Percentiles rank a stretch among this genome's conserved stretches.
These are phyloP conservation scores for Tachyglossus aculeatus DNA, from an alignment of 2,797 vertebrate genomes.

Conservation along the genomic window DNA sequence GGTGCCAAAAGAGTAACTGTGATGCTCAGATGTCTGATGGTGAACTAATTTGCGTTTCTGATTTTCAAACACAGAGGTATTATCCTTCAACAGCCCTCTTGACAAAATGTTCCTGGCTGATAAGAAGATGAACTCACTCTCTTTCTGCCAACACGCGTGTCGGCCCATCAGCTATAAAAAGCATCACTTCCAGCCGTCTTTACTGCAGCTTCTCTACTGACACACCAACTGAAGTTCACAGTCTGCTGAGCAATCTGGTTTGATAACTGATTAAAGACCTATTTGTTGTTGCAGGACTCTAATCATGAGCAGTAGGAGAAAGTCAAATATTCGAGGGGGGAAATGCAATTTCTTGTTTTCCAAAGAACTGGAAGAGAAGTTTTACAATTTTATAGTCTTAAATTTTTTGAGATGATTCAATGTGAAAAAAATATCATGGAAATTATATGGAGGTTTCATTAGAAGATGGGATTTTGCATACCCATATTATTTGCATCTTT, in stretches of 20 bases:
- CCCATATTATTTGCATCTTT: background rate
- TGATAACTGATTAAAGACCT: conserved; percentile 55
- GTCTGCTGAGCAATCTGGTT: conserved; percentile 24
- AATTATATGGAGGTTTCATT: background rate
- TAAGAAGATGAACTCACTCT: conserved; percentile 7
- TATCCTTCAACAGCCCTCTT: conserved; percentile 31
- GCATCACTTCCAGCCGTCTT: conserved; percentile 13
- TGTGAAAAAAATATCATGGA: background rate
- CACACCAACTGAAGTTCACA: conserved; percentile 33
- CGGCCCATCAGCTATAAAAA: conserved; percentile 1
- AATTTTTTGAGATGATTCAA: background rate
- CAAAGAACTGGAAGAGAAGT: background rate
- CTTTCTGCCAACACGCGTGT: background rate
- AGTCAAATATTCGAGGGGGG: conserved; percentile 16
- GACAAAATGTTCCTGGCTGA: conserved; percentile 19
- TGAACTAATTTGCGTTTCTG: conserved; percentile 38
- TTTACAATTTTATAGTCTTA: conserved; percentile 29
- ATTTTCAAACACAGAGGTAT: conserved; percentile 29
- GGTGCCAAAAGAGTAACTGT: conserved; percentile 16
- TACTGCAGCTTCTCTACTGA: conserved; percentile 14
- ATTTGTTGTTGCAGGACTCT: conserved; percentile 45
- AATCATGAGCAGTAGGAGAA: conserved; percentile 47
- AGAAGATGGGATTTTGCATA: background rate
- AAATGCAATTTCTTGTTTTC: conserved; percentile 12
- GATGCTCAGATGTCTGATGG: conserved; percentile 1